A percentile compares a stretch with the other conserved stretches of the same genome.
Conservation (phyloP, 2,888 invertebrate genomes). For the Eristalis arbustorum region DNA sequence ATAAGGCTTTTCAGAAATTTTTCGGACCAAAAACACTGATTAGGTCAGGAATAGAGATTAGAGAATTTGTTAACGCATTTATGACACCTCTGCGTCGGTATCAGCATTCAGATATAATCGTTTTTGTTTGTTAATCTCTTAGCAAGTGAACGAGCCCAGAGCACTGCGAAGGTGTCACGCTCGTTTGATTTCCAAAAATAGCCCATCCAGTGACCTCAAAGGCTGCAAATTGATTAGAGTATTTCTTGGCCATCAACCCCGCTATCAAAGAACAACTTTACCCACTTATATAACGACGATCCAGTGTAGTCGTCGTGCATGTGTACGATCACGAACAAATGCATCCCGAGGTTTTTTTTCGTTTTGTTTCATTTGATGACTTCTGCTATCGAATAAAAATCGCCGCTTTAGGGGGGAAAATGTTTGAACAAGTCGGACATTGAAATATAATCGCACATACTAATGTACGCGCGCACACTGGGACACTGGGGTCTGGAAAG, state of each 20-base stretch:
- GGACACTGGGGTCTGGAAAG: slow-evolving; percentile 1
- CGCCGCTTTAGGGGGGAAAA: neutral
- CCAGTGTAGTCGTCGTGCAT: neutral
- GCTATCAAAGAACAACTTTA: neutral
- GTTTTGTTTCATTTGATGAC: neutral
- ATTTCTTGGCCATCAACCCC: neutral
- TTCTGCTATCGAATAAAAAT: neutral
- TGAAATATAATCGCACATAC: neutral
- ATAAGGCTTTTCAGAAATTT: neutral
- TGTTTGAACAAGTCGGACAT: slow-evolving; percentile 2
- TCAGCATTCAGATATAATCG: neutral
- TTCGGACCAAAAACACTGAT: slow-evolving; percentile 21
- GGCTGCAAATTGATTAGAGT: neutral
- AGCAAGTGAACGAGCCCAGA: neutral
- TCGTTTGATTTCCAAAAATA: slow-evolving; percentile 19
- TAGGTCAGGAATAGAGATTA: slow-evolving; percentile 16
- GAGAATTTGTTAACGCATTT: neutral
- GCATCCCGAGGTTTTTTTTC: neutral
- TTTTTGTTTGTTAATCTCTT: neutral
- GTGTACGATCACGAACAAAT: neutral
- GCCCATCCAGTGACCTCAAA: neutral
- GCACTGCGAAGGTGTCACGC: neutral
- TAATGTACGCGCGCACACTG: neutral
- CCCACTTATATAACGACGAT: neutral
- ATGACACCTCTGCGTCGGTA: neutral